phyloP scores from a whole-genome alignment of 2,797 vertebrate species.

The Poeciliopsis turneri region DNA sequence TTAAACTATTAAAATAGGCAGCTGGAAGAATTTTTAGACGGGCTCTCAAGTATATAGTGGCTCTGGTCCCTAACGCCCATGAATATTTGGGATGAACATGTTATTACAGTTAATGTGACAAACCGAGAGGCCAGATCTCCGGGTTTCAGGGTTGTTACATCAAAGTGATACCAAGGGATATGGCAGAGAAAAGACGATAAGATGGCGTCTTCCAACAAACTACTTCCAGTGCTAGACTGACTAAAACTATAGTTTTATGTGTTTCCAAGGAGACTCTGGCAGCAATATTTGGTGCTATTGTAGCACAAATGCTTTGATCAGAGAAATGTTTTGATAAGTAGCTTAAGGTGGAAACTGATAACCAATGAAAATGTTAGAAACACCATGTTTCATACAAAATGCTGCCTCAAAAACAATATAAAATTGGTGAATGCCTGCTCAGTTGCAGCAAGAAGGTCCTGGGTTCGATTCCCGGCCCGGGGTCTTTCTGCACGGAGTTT shows the following conservation, averaged over 20 bases:
- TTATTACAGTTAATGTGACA: neutral
- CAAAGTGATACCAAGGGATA: neutral
- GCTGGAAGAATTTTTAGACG: no score
- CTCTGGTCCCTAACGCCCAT: no score
- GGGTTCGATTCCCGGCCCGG: no score
- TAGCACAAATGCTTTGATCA: neutral
- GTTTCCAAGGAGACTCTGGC: neutral
- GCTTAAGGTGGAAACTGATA: neutral
- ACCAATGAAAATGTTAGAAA: neutral
- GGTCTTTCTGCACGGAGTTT: no score
- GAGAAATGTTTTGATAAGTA: neutral
- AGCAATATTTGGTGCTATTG: neutral
- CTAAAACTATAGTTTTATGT: neutral
- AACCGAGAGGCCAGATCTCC: neutral
- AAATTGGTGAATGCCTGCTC: neutral
- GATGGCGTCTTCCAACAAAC: neutral
- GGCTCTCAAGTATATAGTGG: no score
- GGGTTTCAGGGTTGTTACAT: neutral
- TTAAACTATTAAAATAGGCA: no score
- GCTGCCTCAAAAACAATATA: neutral
- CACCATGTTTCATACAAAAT: neutral
- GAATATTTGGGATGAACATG: neutral
- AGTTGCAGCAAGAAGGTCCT: no score
- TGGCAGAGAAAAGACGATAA: neutral
- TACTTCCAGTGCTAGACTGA: neutral